Evolutionary conservation across 2,888 invertebrate species (phyloP).

Genomic region (Horisme vitalbata): DNA sequence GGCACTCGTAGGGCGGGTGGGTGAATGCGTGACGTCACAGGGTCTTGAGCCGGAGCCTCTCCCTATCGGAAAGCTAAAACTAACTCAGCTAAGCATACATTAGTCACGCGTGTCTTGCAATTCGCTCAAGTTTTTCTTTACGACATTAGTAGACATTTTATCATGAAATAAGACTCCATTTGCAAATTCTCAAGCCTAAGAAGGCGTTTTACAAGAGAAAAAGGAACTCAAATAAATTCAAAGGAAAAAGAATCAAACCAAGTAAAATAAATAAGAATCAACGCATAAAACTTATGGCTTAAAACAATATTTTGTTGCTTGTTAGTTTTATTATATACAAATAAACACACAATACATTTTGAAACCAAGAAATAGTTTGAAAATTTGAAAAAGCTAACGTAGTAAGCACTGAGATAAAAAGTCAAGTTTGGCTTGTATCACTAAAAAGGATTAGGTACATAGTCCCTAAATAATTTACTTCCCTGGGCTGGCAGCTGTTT

Average conservation of each 20-base stretch:
- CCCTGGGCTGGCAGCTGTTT: no score
- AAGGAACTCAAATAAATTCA: no score
- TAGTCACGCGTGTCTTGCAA: slow-evolving; percentile 41
- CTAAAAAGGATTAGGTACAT: no score
- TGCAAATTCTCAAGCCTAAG: not conserved
- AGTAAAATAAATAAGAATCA: not conserved
- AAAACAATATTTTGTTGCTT: no score
- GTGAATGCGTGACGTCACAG: slow-evolving; percentile 63
- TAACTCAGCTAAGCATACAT: slow-evolving; percentile 45
- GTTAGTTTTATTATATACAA: no score
- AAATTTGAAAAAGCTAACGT: no score
- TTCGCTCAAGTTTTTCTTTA: slow-evolving; percentile 32
- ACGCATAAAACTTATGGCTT: slow-evolving; percentile 38
- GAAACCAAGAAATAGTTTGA: no score
- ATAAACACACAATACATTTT: no score
- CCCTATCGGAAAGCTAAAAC: slow-evolving; percentile 44
- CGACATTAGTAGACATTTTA: slow-evolving; percentile 3
- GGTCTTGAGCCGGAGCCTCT: slow-evolving; percentile 46
- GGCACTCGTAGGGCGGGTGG: slow-evolving; percentile 38
- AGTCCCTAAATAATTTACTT: no score
- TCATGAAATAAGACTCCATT: not conserved
- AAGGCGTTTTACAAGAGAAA: not conserved
- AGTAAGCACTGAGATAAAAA: no score
- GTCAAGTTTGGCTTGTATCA: no score
- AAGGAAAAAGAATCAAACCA: no score